Percentiles rank a stretch among this genome's conserved stretches.
These are phyloP conservation scores for human (Homo sapiens) DNA, from an alignment of 2,113 vertebrate genomes.

Conservation along the genomic window DNA sequence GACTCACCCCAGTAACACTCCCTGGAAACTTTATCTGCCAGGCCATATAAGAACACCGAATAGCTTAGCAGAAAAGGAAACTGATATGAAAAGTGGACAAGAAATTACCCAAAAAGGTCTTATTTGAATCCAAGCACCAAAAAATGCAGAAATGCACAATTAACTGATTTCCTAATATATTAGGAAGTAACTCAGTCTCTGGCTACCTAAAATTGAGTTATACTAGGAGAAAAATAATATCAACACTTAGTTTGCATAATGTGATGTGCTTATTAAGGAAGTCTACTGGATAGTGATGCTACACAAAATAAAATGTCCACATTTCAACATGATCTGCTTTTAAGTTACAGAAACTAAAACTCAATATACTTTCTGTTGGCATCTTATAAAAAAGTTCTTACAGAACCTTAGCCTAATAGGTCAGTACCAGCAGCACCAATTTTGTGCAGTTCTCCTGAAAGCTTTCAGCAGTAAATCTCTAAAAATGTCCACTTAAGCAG, in stretches of 20 bases:
- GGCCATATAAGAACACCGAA: background rate
- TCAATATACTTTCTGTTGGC: background rate
- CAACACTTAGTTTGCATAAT: background rate
- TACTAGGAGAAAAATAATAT: background rate
- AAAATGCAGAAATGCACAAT: background rate
- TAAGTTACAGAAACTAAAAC: background rate
- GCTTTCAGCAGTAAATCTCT: conserved; percentile 86
- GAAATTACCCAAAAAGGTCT: background rate
- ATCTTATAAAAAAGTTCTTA: conserved; percentile 56
- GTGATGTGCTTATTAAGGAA: background rate
- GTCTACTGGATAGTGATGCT: background rate
- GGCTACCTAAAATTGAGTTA: background rate
- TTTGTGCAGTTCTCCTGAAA: conserved; percentile 81
- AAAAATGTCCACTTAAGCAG: conserved; percentile 85
- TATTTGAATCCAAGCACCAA: background rate
- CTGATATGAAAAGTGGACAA: background rate
- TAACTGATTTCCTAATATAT: background rate
- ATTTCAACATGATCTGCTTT: background rate
- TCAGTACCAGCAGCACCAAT: conserved; percentile 74
- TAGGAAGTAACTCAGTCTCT: conserved; percentile 2
- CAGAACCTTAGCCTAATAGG: conserved; percentile 50
- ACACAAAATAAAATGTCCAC: background rate
- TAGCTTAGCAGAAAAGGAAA: conserved; percentile 12
- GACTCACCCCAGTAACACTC: conserved; percentile 16
- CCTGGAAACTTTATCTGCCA: background rate